phyloP scores from a whole-genome alignment of 2,797 vertebrate genomes.

The Merluccius polli region DNA sequence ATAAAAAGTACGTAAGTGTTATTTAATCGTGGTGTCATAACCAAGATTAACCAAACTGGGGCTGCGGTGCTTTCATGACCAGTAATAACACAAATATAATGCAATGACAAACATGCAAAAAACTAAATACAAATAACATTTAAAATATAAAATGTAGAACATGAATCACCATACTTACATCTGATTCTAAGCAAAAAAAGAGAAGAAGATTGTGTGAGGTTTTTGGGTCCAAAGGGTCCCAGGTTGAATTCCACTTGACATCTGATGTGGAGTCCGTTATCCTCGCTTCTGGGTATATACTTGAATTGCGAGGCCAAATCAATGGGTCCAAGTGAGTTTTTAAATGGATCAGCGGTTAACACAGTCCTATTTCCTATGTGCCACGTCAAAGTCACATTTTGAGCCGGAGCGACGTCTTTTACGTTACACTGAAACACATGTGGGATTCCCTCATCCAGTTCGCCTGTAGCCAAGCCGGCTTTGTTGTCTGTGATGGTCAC shows the following conservation, averaged over 20 bases:
- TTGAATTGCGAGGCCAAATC: background rate
- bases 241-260: conserved; percentile 65
- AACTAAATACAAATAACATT: background rate
- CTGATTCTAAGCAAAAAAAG: conserved; percentile 22
- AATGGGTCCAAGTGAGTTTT: background rate
- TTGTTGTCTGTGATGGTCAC: conserved; percentile 35
- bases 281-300: conserved; percentile 31
- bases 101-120: background rate
- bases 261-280: conserved; percentile 46
- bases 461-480: background rate
- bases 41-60: too few species aligned
- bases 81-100: background rate
- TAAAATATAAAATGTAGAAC: background rate
- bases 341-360: accelerated
- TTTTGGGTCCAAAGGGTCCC: conserved; percentile 43
- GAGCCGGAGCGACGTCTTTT: conserved; percentile 51
- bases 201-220: too few species aligned
- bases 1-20: too few species aligned
- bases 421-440: conserved; percentile 53
- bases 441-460: conserved; percentile 18
- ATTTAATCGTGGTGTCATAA: too few species aligned
- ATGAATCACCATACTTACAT: conserved; percentile 53
- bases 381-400: conserved; percentile 53
- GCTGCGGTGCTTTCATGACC: too few species aligned
- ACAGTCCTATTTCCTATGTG: conserved; percentile 35